Evolutionary conservation across 2,113 vertebrate species (phyloP).

Genomic region (Mastomys coucha): DNA sequence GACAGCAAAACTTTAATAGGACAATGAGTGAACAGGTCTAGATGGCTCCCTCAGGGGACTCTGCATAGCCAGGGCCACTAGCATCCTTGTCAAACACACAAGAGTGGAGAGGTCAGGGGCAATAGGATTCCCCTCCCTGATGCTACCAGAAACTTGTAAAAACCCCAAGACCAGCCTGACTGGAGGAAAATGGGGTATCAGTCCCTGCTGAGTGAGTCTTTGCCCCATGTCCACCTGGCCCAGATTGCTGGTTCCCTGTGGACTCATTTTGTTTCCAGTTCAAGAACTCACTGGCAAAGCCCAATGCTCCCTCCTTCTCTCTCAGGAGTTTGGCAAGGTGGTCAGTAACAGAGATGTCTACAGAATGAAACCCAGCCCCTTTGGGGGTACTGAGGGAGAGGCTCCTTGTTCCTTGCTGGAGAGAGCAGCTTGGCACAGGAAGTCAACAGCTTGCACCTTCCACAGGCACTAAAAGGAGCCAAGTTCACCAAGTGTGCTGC

Average conservation of each 20-base stretch:
- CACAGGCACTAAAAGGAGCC: not conserved
- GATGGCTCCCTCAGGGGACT: not conserved
- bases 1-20: not conserved
- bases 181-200: no score
- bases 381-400: not conserved
- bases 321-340: not conserved
- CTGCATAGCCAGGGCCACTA: not conserved
- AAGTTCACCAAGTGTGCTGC: no score
- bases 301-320: not conserved
- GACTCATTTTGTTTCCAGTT: not conserved
- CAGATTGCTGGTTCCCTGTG: not conserved
- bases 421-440: not conserved
- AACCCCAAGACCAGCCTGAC: not conserved
- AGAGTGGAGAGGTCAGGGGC: not conserved
- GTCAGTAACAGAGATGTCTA: not conserved
- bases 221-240: not conserved
- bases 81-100: not conserved
- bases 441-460: not conserved
- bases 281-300: not conserved
- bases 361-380: not conserved
- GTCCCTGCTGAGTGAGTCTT: not conserved
- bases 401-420: not conserved
- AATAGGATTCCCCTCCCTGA: not conserved
- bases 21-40: accelerated
- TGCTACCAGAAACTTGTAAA: not conserved